Evolutionary conservation across 2,113 vertebrate genomes (phyloP), one percentile per base, ranked within the genome.

Genomic region (Perccottus glenii): DNA sequence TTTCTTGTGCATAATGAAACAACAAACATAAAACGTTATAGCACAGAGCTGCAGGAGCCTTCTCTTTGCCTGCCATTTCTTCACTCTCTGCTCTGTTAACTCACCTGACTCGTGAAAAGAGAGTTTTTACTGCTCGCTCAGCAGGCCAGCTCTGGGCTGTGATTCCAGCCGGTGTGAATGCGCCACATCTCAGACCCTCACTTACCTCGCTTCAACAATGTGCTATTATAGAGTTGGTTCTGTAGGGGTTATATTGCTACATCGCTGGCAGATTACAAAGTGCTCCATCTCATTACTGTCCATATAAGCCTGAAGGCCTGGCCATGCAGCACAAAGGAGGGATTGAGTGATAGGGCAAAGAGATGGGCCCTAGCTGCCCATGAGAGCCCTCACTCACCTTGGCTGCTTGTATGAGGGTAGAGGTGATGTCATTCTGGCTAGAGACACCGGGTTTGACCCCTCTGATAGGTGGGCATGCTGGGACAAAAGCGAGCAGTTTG

Each of bases 391-490:
- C 80, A 91, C 76, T 89, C 80, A 91, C 87, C 89, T 92, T 90
- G 85, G 89, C 81, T 86, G 82, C 75, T 75, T 68, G 32, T 64
- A 83, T 84, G 75, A 87, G 87, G 83, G 65, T 80, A 77, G 83
- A 87, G 87, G 77, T 92, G 91, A 92, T 90, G 88, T 93, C 90
- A 91, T 92, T 74, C 19, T 82, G 77, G 76, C 73, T 77, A 71
- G 81, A 85, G 86, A 85, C 79, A 71, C 77, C 78, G 86, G 72
- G 85, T 75, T 87, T 42, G 67, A 88, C 75, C 87, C 67, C 82
- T 88, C 85, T 86, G 70, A 80, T 86, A 88, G 88, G 86, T 91
- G 82, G 87, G 58, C 82, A 85, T 45, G 86, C 72, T 74, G 71
- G 74, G 73, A 90, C 86, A 92, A 90, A 93, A 72, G 82, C 73